Evolutionary conservation across 2,797 vertebrate species (phyloP), one percentile per base, ranked within the genome.

Genomic region (Mus spretus): DNA sequence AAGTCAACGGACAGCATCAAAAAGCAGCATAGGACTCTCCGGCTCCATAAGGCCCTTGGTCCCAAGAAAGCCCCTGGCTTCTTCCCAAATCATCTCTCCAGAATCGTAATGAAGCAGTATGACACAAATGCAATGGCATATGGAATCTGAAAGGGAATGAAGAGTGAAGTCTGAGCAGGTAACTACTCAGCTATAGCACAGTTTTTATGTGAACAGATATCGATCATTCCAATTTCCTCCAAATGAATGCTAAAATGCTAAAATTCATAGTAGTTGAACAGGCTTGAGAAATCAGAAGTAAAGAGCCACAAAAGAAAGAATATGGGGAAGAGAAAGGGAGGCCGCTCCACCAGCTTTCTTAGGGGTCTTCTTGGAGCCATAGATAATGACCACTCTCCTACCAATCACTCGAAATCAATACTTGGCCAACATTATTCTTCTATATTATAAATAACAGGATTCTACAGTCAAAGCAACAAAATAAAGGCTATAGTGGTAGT

Each of bases 171-270:
- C 55, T 78, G 92, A 92, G 80, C 12, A 26, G 82, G 93, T 61
- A 90, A 77, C 67, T 63, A 80, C 50, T 75, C 59, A 93, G 57
- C 78, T 70, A 20, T 44, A 94, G 81, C 28, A 91, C 15, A 86
- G 79, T 40, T 87, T 91, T 82, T 26, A 87, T n/a, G 65, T 94
- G 90, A 95, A 95, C 19, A 93, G 86, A 81, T 81, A 96, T 37
- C 61, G 24, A 31, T 75, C 75, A 90, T 93, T 61, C 28, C 34
- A 74, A 82, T 93, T 96, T 91, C 61, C 91, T 81, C 75, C 88
- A 84, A 93, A 96, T 79, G 50, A 90, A 44, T 24, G 80, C 53
- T 75, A 50, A n/a, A 95, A 93, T 17, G n/a, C 67, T 8, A 70
- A 70, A 70, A 19, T 70, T 70, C 2, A 8, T 70, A n/a, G 15